Conservation (phyloP, 2,113 vertebrate genomes). For the human (Homo sapiens) region GRCh38 chr6:155933501-155934000, state of each 20-base stretch:
- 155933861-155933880: not conserved
- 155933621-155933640: not conserved
- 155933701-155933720: not conserved
- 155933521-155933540: not conserved
- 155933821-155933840: not conserved
- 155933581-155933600: not conserved
- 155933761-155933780: not conserved
- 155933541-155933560: slow-evolving; percentile 5
- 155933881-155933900: not conserved
- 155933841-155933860: not conserved
- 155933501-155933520: not conserved
- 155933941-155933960: not conserved
- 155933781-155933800: not conserved
- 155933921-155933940: not conserved
- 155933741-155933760: not conserved
- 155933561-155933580: not conserved
- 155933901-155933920: not conserved
- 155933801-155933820: not conserved
- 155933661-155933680: not conserved
- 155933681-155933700: not conserved
- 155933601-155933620: slow-evolving; percentile 10
- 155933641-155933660: not conserved
- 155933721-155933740: not conserved
- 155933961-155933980: not conserved
- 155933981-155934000: not conserved